phyloP scores from a whole-genome alignment of 2,113 vertebrate genomes.

The Meriones unguiculatus region DNA sequence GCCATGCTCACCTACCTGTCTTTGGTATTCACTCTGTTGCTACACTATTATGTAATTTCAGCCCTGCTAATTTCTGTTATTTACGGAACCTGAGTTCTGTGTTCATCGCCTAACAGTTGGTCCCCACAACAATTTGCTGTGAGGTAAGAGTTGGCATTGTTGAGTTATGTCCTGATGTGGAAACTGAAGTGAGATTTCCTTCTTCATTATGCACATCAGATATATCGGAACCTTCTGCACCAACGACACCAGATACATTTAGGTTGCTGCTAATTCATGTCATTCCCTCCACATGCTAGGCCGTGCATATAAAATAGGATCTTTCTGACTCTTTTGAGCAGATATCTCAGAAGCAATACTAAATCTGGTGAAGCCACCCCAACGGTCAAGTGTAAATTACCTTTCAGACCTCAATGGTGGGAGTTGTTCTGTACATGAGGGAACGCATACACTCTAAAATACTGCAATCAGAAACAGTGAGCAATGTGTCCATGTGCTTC shows the following conservation, averaged over 20 bases:
- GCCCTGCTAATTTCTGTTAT: not conserved
- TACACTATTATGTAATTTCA: not conserved
- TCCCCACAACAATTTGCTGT: not conserved
- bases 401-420: not conserved
- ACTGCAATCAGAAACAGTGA: not conserved
- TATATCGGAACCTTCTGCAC: not conserved
- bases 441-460: not conserved
- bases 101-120: not conserved
- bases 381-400: constrained; percentile 16
- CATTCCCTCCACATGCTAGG: not conserved
- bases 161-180: not conserved
- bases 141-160: not conserved
- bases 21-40: not conserved
- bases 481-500: not conserved
- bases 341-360: not conserved
- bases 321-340: not conserved
- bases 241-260: not conserved
- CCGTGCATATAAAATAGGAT: not conserved
- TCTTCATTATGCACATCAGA: not conserved
- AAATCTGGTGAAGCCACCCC: not conserved
- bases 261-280: not conserved
- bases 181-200: not conserved
- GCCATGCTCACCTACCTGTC: not conserved
- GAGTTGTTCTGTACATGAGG: not conserved
- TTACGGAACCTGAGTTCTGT: not conserved